Conservation (phyloP, 2,888 invertebrate genomes). For the Lymantria dispar region DNA sequence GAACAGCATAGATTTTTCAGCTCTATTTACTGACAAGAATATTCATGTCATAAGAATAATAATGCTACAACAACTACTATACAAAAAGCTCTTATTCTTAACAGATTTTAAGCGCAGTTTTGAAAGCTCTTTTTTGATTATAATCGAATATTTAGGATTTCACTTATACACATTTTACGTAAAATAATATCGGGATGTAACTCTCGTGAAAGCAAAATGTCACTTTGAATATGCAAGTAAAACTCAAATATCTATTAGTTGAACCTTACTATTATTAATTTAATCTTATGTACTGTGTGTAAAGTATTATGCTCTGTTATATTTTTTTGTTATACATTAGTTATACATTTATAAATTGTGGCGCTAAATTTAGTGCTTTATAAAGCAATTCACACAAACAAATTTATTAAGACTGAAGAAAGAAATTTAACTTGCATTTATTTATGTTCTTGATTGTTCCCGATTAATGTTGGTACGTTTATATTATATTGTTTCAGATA, state of each 20-base stretch:
- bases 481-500: constrained; percentile 12
- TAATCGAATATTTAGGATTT: constrained; percentile 20
- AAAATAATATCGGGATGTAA: constrained; percentile 38
- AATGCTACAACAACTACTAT: constrained; percentile 65
- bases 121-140: constrained; percentile 61
- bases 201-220: constrained; percentile 15
- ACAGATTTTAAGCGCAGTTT: constrained; percentile 65
- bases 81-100: constrained; percentile 74
- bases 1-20: constrained; percentile 37
- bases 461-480: constrained; percentile 35
- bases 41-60: constrained; percentile 37
- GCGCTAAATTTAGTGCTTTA: constrained; percentile 25
- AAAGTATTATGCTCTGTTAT: too few species aligned
- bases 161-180: constrained; percentile 16
- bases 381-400: constrained; percentile 37
- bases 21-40: constrained; percentile 42
- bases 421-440: constrained; percentile 46
- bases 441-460: constrained; percentile 44
- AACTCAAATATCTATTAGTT: too few species aligned
- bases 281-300: too few species aligned
- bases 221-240: too few species aligned
- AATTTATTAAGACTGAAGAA: constrained; percentile 44
- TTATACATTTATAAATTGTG: too few species aligned
- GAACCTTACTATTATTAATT: too few species aligned
- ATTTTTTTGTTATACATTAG: too few species aligned